Base-by-base conservation (phyloP, 2,797 vertebrate species). In the Onychomys torridus region DNA sequence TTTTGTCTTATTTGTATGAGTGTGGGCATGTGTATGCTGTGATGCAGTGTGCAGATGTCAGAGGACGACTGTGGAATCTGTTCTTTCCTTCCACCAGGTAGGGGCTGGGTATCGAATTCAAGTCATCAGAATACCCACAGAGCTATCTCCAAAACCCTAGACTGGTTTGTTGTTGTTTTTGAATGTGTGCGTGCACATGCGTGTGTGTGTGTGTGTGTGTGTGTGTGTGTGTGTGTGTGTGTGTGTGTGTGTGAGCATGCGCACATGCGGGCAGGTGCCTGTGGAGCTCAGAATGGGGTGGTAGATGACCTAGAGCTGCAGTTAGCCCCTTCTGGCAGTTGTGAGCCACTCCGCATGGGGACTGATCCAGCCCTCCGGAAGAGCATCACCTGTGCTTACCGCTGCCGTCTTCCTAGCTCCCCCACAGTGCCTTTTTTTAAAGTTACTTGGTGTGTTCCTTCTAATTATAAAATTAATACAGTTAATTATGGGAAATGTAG, bases 391-490 rank as follows among this genome's bases (percentile, higher is more conserved):
- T 40, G 57, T 27, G 23, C 27, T 34, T 29, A 29, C 11, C 10
- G 8, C 67, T 21, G 16, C n/a, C 69, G 21, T 43, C 52, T 43
- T 27, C 1, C 37, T 13, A 57, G n/a, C n/a, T 63, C 65, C 23
- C 34, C 14, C 29, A 65, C 29, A 49, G n/a, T 69, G 32, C 61
- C n/a, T 5, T 17, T 23, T 85, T 65, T 84, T n/a, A 37, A 79
- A 79, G 49, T 55, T 91, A 79, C 29, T 90, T 88, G 69, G 11
- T 37, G 14, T 90, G 25, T 59, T 89, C 34, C 95, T 77, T 92
- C 37, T 95, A 59, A 77, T 84, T 55, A 59, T 83, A 46, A 89
- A 75, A 86, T 95, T 25, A 78, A 55, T 85, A n/a, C 21, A 84
- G 14, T 52, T 55, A 11, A 73, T 76, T 77, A 32, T 59, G 10